Conservation (phyloP, 1,140 invertebrate species). For the Agraylea sexmaculata region DNA sequence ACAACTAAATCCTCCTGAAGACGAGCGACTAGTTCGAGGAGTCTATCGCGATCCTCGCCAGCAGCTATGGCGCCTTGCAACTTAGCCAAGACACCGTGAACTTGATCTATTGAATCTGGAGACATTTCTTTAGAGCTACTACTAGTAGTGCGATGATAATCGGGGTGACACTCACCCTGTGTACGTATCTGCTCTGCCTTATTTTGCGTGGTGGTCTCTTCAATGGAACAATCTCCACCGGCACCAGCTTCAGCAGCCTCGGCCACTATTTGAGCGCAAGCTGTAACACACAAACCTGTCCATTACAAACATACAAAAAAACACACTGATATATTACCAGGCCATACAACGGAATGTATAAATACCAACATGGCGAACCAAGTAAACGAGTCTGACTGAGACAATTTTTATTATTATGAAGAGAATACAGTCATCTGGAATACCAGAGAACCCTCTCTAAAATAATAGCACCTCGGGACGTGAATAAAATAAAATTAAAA, state of each 20-base stretch:
- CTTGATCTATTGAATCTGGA: too few relatives aligned
- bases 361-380: too few relatives aligned
- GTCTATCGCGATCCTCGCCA: conserved; percentile 44
- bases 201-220: conserved; percentile 19
- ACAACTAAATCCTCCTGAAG: conserved; percentile 56
- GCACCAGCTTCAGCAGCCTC: conserved; percentile 36
- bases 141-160: too few relatives aligned
- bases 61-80: conserved; percentile 58
- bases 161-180: conserved; percentile 38
- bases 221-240: conserved; percentile 23
- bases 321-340: too few relatives aligned
- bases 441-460: too few relatives aligned
- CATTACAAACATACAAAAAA: too few relatives aligned
- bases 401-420: too few relatives aligned
- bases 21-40: conserved; percentile 61
- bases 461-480: too few relatives aligned
- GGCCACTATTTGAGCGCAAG: conserved; percentile 46
- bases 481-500: too few relatives aligned
- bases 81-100: conserved; percentile 61
- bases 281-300: conserved; percentile 31
- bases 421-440: too few relatives aligned
- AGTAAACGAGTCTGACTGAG: too few relatives aligned
- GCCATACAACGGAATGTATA: too few relatives aligned
- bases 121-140: conserved; percentile 39
- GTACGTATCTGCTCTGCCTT: conserved; percentile 7